Evolutionary conservation across 1,140 invertebrate genomes (phyloP).

Genomic region (Eupeodes corollae): DNA sequence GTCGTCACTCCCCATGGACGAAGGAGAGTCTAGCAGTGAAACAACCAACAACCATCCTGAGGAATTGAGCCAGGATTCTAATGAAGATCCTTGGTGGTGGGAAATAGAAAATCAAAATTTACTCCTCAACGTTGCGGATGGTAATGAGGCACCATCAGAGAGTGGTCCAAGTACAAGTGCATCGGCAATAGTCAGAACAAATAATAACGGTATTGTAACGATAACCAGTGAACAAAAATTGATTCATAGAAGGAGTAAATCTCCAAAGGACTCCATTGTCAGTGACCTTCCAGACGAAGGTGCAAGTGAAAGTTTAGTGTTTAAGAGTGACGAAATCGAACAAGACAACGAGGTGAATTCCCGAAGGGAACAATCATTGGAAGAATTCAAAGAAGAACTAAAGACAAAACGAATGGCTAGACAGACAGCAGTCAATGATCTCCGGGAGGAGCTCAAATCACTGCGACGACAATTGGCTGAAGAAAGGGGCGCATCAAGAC

Average conservation of each 20-base stretch:
- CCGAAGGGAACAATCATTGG: constrained; percentile 23
- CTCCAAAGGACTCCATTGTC: background rate
- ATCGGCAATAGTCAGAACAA: background rate
- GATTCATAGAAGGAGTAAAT: constrained; percentile 1
- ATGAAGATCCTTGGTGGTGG: constrained; percentile 32
- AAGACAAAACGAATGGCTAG: constrained; percentile 45
- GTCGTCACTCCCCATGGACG: constrained; percentile 4
- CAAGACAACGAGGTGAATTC: constrained; percentile 2
- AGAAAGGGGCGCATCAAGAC: constrained; percentile 40
- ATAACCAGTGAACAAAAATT: background rate
- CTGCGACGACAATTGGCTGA: constrained; percentile 42
- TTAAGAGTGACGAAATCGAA: constrained; percentile 1
- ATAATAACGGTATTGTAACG: background rate
- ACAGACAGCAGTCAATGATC: constrained; percentile 43
- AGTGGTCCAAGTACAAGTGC: background rate
- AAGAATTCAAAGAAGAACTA: constrained; percentile 47
- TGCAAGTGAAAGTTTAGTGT: background rate
- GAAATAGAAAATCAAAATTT: constrained; percentile 31
- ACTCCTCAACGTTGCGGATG: constrained; percentile 18
- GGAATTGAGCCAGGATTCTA: background rate
- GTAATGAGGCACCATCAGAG: constrained; percentile 1
- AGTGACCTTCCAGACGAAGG: background rate
- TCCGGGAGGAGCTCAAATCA: constrained; percentile 44
- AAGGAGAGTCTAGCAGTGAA: constrained; percentile 17
- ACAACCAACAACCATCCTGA: constrained; percentile 1